A percentile compares a stretch with the other conserved stretches of the same genome.
Evolutionary conservation across 2,797 vertebrate genomes (phyloP).

Genomic region (Clarias platycephalus): DNA sequence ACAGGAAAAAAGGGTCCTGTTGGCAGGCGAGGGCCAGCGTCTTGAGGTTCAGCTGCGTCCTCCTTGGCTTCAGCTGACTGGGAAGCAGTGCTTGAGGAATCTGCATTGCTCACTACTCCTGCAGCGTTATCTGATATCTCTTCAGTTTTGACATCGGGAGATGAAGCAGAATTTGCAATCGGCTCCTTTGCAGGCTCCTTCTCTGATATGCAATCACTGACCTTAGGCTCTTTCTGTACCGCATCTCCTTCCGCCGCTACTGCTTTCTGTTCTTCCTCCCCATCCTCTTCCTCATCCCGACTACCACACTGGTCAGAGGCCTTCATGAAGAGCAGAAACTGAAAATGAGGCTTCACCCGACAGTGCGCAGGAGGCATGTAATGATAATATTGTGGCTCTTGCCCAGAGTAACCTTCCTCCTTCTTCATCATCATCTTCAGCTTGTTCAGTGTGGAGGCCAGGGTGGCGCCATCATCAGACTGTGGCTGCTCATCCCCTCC

Average conservation of each 20-base stretch:
- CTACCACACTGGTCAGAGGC: constrained; percentile 82
- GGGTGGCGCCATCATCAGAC: constrained; percentile 75
- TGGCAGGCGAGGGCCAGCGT: constrained; percentile 82
- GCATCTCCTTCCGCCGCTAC: constrained; percentile 33
- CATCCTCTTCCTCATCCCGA: constrained; percentile 66
- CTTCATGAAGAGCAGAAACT: constrained; percentile 97
- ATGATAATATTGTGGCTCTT: constrained; percentile 96
- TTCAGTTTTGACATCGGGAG: constrained; percentile 67
- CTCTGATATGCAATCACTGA: constrained; percentile 57
- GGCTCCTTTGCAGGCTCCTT: constrained; percentile 47
- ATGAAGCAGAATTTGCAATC: constrained; percentile 57
- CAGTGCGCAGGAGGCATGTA: constrained; percentile 96
- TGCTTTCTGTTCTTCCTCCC: constrained; percentile 57
- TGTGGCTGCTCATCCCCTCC: constrained; percentile 57
- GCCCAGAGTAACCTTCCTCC: constrained; percentile 84
- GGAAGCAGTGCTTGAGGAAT: constrained; percentile 44
- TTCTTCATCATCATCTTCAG: constrained; percentile 95
- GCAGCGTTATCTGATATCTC: constrained; percentile 53
- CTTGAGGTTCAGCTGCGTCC: constrained; percentile 59
- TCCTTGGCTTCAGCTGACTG: constrained; percentile 63
- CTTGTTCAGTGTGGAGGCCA: constrained; percentile 90
- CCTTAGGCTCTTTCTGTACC: constrained; percentile 49
- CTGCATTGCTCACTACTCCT: constrained; percentile 33
- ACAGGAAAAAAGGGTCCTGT: constrained; percentile 93
- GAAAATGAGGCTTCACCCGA: constrained; percentile 95